Evolutionary conservation across 1,140 invertebrate species (phyloP).

Genomic region (Saccostrea echinata): DNA sequence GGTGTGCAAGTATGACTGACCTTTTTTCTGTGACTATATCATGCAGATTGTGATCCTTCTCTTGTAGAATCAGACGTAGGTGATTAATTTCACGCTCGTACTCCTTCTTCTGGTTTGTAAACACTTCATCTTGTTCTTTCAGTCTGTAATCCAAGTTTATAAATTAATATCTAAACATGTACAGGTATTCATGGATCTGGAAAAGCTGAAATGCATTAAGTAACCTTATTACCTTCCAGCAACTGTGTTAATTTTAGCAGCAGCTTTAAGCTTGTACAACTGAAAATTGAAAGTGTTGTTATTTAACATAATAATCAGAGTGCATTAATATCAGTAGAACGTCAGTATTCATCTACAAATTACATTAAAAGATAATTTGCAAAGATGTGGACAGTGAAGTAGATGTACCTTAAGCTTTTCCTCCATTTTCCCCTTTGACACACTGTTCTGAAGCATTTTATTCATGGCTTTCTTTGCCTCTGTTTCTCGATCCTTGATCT

Average conservation of each 20-base stretch:
- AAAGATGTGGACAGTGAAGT: too few species aligned
- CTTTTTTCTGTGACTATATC: constrained; percentile 42
- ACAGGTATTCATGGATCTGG: not conserved
- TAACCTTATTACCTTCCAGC: constrained; percentile 67
- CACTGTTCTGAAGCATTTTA: constrained; percentile 68
- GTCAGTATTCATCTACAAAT: too few species aligned
- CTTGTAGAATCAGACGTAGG: constrained; percentile 71
- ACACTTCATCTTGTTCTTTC: constrained; percentile 75
- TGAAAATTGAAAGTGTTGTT: constrained; percentile 52
- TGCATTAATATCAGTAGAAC: too few species aligned
- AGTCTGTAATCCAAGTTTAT: constrained; percentile 61
- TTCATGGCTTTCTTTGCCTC: constrained; percentile 73
- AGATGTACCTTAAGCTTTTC: constrained; percentile 71
- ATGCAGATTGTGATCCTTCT: constrained; percentile 74
- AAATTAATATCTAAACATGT: not conserved
- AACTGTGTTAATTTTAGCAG: constrained; percentile 72
- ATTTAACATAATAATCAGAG: too few species aligned
- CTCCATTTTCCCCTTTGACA: constrained; percentile 73
- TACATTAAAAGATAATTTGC: too few species aligned
- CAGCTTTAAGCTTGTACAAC: constrained; percentile 74
- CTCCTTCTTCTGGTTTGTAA: constrained; percentile 72
- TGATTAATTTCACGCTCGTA: constrained; percentile 78
- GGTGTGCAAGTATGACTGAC: too few species aligned
- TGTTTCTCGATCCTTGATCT: constrained; percentile 74
- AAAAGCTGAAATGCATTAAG: not conserved